A percentile compares a stretch with the other conserved stretches of the same genome.
Evolutionary conservation across 2,888 invertebrate species (phyloP).

Genomic region (Bombyx huttoni): DNA sequence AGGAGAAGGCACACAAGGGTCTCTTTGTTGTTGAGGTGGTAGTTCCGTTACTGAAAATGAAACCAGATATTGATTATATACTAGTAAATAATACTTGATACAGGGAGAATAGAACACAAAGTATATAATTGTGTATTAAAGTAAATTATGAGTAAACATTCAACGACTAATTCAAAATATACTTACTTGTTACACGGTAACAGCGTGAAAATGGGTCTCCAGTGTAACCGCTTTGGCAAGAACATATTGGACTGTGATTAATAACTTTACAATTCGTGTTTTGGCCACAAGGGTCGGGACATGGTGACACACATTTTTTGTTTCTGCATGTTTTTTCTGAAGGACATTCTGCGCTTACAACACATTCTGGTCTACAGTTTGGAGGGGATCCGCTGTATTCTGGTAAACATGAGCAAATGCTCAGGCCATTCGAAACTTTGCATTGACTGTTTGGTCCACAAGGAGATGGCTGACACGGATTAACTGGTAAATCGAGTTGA

Average conservation of each 20-base stretch:
- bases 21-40: slow-evolving; percentile 37
- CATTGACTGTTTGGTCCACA: slow-evolving; percentile 77
- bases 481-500: slow-evolving; percentile 36
- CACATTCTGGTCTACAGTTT: slow-evolving; percentile 81
- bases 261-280: slow-evolving; percentile 80
- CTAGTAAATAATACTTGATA: not conserved
- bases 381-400: slow-evolving; percentile 78
- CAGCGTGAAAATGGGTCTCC: slow-evolving; percentile 80
- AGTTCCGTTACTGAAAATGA: slow-evolving; percentile 33
- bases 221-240: slow-evolving; percentile 72
- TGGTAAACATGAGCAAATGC: slow-evolving; percentile 80
- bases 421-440: slow-evolving; percentile 69
- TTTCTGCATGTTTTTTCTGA: slow-evolving; percentile 76
- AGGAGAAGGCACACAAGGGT: slow-evolving; percentile 79
- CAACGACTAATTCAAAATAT: not conserved
- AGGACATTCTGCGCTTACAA: slow-evolving; percentile 78
- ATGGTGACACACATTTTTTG: slow-evolving; percentile 80
- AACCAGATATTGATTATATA: slow-evolving; percentile 1
- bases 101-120: not conserved
- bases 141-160: too few species aligned
- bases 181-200: slow-evolving; percentile 56
- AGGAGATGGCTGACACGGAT: slow-evolving; percentile 74
- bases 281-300: slow-evolving; percentile 79
- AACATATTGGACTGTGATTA: slow-evolving; percentile 81
- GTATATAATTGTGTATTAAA: not conserved